Conservation (phyloP, 1,140 invertebrate species). For the Drosophila ananassae region DNA sequence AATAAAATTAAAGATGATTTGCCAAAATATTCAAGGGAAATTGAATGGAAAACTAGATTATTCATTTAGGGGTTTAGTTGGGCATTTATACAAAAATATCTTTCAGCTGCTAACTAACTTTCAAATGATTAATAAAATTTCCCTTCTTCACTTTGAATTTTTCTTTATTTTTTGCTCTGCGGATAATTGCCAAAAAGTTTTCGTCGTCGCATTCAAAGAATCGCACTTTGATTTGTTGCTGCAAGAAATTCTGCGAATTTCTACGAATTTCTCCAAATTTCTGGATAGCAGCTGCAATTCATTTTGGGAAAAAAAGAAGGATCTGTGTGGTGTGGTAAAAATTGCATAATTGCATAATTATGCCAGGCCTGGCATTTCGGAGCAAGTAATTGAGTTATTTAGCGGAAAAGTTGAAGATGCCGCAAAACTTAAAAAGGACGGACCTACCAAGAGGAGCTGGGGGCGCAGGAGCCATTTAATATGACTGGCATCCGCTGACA, state of each 20-base stretch:
- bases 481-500: constrained; percentile 73
- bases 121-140: constrained; percentile 1
- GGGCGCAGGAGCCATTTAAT: constrained; percentile 55
- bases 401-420: constrained; percentile 52
- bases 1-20: constrained; percentile 20
- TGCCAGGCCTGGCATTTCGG: background rate
- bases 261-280: constrained; percentile 11
- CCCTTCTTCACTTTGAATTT: background rate
- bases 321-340: constrained; percentile 22
- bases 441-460: background rate
- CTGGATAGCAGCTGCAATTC: constrained; percentile 59
- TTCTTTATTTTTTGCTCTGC: constrained; percentile 7
- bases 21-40: background rate
- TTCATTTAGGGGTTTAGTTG: background rate
- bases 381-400: constrained; percentile 69
- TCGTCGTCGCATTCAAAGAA: constrained; percentile 45
- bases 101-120: background rate
- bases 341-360: constrained; percentile 71
- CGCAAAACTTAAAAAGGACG: constrained; percentile 4
- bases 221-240: constrained; percentile 68
- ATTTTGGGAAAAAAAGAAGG: constrained; percentile 34
- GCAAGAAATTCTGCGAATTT: constrained; percentile 16
- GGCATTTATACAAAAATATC: background rate
- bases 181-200: constrained; percentile 75
- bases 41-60: background rate